Conservation (phyloP, 23 tunicate genomes). For the Ciona savignyi region DNA sequence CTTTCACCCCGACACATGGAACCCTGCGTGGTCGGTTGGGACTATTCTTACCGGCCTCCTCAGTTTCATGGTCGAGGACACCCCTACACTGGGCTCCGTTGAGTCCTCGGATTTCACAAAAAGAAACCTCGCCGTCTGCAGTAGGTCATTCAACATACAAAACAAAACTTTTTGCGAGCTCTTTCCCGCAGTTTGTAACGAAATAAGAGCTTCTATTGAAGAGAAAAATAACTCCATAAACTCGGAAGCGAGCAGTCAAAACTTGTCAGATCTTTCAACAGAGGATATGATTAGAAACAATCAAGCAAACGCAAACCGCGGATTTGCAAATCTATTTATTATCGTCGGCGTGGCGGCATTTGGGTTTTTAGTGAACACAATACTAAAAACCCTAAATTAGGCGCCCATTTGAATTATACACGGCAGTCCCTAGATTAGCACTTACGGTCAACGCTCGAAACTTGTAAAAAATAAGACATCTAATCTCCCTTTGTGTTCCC, state of each 20-base stretch:
- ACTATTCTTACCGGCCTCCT: slow-evolving; percentile 92
- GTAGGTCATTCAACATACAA: slow-evolving; percentile 62
- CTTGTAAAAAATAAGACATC: no score
- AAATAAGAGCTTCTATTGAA: slow-evolving; percentile 20
- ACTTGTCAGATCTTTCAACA: neutral
- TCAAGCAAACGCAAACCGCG: slow-evolving; percentile 31
- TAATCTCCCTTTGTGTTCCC: no score
- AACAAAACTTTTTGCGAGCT: slow-evolving; percentile 78
- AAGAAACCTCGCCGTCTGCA: slow-evolving; percentile 46
- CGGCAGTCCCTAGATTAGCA: no score
- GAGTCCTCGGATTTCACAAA: slow-evolving; percentile 50
- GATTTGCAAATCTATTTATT: slow-evolving; percentile 43
- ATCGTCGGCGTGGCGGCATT: slow-evolving; percentile 68
- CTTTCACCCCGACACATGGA: slow-evolving; percentile 98
- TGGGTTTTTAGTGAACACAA: slow-evolving; percentile 55
- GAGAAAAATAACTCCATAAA: slow-evolving; percentile 1
- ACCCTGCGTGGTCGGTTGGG: slow-evolving; percentile 98
- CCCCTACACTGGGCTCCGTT: slow-evolving; percentile 93
- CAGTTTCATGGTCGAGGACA: slow-evolving; percentile 93
- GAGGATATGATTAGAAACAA: slow-evolving; percentile 6
- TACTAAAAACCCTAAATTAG: slow-evolving; percentile 15
- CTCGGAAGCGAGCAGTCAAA: neutral
- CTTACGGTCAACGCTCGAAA: no score
- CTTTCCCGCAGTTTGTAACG: slow-evolving; percentile 70
- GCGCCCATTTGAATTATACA: no score